Evolutionary conservation across 30 jellyfish, hydroid and myxozoan species (phyloP).

Genomic region (Turritopsis rubra): DNA sequence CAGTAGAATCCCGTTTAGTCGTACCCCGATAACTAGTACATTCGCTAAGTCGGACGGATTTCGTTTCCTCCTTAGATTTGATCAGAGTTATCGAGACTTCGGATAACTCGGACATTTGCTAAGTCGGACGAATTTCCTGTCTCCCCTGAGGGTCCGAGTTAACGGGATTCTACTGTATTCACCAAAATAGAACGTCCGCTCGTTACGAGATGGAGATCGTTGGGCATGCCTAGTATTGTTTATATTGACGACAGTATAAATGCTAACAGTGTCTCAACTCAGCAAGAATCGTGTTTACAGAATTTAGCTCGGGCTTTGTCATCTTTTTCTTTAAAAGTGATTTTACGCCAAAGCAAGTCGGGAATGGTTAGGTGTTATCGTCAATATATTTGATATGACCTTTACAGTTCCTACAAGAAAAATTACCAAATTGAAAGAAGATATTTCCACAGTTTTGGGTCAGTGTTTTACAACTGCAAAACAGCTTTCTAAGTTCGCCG

Average conservation of each 20-base stretch:
- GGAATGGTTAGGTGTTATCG: background rate
- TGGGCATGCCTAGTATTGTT: background rate
- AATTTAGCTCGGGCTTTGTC: background rate
- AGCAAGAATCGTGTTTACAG: background rate
- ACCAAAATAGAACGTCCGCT: background rate
- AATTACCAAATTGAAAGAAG: no score
- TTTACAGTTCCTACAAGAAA: background rate
- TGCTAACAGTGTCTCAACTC: background rate
- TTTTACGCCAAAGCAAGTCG: background rate
- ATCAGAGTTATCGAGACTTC: no score
- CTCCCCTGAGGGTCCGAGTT: no score
- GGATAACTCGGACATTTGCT: no score
- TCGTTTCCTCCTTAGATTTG: no score
- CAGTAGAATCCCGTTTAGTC: no score
- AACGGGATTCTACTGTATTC: no score
- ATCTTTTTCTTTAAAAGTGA: background rate
- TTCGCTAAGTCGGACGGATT: no score
- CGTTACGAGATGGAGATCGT: background rate
- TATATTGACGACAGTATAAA: background rate
- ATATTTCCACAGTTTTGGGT: no score
- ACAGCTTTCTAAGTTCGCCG: background rate
- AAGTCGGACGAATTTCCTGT: no score
- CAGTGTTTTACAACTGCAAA: background rate
- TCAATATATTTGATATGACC: background rate
- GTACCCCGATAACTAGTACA: no score